Base-by-base conservation (phyloP, 2,888 invertebrate genomes). In the Crepidodera aurea region DNA sequence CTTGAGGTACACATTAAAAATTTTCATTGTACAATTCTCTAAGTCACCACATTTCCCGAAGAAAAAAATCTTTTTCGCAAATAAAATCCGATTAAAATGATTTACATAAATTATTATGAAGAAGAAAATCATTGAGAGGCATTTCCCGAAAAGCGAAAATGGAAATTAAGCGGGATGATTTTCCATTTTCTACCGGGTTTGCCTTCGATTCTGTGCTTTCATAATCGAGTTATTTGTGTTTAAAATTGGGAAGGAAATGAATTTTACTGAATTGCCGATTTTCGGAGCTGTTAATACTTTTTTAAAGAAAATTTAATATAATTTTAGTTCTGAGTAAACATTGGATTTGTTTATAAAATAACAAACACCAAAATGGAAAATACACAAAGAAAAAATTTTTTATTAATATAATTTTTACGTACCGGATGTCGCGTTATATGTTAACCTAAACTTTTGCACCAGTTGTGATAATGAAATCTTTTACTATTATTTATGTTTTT, bases 131-230 rank as follows among this genome's bases (percentile, higher is more conserved):
- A 18, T 18, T n/a, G 42, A 42, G 42, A 15, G 19, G 16, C 16
- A 19, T 42, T 42, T 42, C 42, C 42, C 18, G 13, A 13, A 16
- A 16, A 8, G 42, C 18, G 42, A 42, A 42, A 42, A 42, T 42
- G 42, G 42, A 42, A 69, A 69, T 70, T 67, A 65, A 63, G 65
- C 64, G 65, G 6, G 68, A 68, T 68, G 70, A 66, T 67, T 68
- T 70, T 68, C 67, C 64, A 66, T 70, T 69, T 68, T 67, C 68
- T 51, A 42, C 44, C 53, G 60, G 60, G 62, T 67, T 65, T 62
- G 55, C 64, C 51, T 27, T 42, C 58, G 51, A 40, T 6, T 37
- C 37, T 16, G 25, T 51, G 51, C 55, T 16, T 13, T 40, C 51
- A 57, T 64, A 64, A 65, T 65, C 53, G 54, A 65, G 62, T 62